Evolutionary conservation across 2,888 invertebrate genomes (phyloP).

Genomic region (Rhingia rostrata): DNA sequence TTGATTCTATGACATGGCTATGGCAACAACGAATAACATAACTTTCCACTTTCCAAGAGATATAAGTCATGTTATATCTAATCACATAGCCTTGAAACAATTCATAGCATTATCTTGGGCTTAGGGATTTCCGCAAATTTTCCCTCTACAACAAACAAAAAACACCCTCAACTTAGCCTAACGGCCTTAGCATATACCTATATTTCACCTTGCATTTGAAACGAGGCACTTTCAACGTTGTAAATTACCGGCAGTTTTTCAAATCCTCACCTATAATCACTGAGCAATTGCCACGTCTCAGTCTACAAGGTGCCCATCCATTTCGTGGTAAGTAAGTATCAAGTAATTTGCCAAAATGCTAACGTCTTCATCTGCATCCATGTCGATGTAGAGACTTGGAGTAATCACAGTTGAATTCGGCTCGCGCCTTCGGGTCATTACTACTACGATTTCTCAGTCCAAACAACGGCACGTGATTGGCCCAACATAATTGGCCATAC

Average conservation of each 20-base stretch:
- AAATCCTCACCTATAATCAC: slow-evolving; percentile 36
- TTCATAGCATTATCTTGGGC: no score
- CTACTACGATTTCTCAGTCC: slow-evolving; percentile 5
- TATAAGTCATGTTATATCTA: no score
- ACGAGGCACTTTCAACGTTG: slow-evolving; percentile 13
- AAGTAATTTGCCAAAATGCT: slow-evolving; percentile 48
- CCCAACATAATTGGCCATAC: slow-evolving; percentile 36
- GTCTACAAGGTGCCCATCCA: slow-evolving; percentile 24
- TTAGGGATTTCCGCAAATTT: no score
- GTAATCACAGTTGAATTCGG: slow-evolving; percentile 38
- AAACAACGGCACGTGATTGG: slow-evolving; percentile 32
- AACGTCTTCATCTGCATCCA: slow-evolving; percentile 65
- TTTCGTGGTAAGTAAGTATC: slow-evolving; percentile 42
- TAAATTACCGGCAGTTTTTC: slow-evolving; percentile 57
- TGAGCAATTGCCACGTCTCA: not conserved
- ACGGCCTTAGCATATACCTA: not conserved
- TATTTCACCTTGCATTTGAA: slow-evolving; percentile 15
- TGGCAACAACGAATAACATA: no score
- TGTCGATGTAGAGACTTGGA: not conserved
- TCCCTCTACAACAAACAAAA: no score
- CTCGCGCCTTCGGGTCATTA: slow-evolving; percentile 29
- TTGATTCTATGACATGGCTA: no score
- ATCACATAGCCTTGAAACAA: no score
- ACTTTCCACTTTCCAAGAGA: no score
- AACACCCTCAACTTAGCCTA: no score